These are phyloP conservation scores for Glaucomys volans DNA, from an alignment of 2,113 vertebrate genomes.

Conservation along the genomic window DNA sequence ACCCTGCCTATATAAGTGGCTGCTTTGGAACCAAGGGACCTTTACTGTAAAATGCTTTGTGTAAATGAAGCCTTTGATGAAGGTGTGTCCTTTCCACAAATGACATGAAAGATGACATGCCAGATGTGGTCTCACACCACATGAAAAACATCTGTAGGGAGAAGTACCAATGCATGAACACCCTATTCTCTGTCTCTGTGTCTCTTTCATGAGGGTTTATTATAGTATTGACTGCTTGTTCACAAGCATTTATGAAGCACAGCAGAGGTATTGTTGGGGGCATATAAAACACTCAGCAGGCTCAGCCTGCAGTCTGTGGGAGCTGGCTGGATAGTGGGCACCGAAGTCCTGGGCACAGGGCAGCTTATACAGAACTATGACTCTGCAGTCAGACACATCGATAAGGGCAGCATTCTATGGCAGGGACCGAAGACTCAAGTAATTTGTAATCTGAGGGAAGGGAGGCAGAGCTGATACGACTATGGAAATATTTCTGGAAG, in stretches of 20 bases:
- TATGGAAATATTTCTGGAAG: background rate
- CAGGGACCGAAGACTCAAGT: background rate
- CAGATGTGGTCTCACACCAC: constrained; percentile 61
- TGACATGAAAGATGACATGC: constrained; percentile 5
- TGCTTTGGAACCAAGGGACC: background rate
- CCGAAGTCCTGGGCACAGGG: background rate
- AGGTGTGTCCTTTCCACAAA: constrained; percentile 43
- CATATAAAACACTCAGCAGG: background rate
- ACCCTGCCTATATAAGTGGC: background rate
- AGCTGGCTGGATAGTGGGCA: background rate
- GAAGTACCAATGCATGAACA: constrained; percentile 36
- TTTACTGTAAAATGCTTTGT: constrained; percentile 26
- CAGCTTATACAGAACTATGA: background rate
- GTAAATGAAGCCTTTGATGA: constrained; percentile 68
- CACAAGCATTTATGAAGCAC: background rate
- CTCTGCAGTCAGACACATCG: background rate
- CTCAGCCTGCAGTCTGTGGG: background rate
- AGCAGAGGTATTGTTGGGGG: background rate
- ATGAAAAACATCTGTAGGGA: constrained; percentile 66
- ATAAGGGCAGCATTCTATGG: background rate
- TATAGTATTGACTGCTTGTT: background rate
- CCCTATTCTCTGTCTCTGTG: background rate
- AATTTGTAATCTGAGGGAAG: background rate
- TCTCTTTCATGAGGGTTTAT: constrained; percentile 70
- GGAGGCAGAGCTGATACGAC: background rate